Base-by-base conservation (phyloP, 2,888 invertebrate species). In the Alloplasta piceator region DNA sequence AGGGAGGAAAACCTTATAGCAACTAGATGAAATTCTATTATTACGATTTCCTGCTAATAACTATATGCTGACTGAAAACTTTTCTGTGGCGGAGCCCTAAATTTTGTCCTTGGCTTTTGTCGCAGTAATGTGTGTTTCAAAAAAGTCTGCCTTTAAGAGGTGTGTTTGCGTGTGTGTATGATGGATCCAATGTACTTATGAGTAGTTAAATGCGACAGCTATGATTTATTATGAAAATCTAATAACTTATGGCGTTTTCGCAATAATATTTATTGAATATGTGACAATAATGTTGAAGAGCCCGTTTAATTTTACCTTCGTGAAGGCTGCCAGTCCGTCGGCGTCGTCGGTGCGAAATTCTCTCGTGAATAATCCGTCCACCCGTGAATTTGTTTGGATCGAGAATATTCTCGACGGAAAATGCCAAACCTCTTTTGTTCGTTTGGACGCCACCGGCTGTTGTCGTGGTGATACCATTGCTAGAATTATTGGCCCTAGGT, bases 371-470 rank as follows among this genome's bases (percentile, higher is more conserved):
- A 74, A 90, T 82, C 50, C 92, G 85, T 72, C 91, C 90, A 41
- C 97, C 97, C 38, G 97, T 97, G 91, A 98, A 98, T 93, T 98
- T 98, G 87, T 96, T 97, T 4, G 98, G 98, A 92, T 98, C 97
- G 85, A 98, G 93, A 84, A 98, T 98, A 90, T 98, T 98, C 93
- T 98, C 97, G 26, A 98, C 98, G 5, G 97, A 97, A 92, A 98
- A 98, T 14, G 97, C 97, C 83, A 97, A 94, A 85, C 94, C 95
- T 86, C 95, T 92, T 67, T 95, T 95, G 79, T 94, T 93, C 63
- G 94, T 94, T 72, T 94, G 92, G 50, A 94, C 92, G 71, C 94
- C 89, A 63, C 93, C 93, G 7, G 91, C 82, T 0, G 90, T 89
- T 2, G 90, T 90, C 12, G 87, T 88, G 46, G 86, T 87, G 63